phyloP scores from a whole-genome alignment of 2,113 vertebrate genomes.

The Pitta sordida region DNA sequence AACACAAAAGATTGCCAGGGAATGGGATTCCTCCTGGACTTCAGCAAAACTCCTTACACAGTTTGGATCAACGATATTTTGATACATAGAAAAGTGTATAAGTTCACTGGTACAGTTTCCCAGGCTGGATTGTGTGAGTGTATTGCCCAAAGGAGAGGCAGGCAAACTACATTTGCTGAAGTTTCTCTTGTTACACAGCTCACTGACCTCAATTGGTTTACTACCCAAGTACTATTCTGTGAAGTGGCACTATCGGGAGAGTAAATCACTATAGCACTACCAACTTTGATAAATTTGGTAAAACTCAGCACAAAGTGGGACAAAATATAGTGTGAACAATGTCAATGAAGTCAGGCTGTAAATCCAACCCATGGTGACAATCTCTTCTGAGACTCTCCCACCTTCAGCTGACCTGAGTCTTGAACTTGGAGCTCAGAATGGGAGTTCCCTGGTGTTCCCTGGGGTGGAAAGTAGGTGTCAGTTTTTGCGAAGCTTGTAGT shows the following conservation, averaged over 20 bases:
- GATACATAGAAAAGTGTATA: background rate
- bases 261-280: background rate
- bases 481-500: background rate
- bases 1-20: background rate
- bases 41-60: background rate
- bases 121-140: background rate
- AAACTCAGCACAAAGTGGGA: background rate
- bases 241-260: background rate
- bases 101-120: background rate
- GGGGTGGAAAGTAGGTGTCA: background rate
- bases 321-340: background rate
- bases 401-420: background rate
- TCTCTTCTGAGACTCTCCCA: background rate
- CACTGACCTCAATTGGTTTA: background rate
- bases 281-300: background rate
- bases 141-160: background rate
- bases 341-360: background rate
- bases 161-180: background rate
- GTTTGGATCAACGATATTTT: background rate
- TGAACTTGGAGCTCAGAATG: background rate
- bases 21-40: background rate
- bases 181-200: background rate
- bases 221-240: background rate
- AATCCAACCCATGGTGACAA: background rate
- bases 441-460: background rate